These are phyloP conservation scores for Syndactyla subalaris DNA, from an alignment of 2,797 vertebrate genomes.

Conservation along the genomic window DNA sequence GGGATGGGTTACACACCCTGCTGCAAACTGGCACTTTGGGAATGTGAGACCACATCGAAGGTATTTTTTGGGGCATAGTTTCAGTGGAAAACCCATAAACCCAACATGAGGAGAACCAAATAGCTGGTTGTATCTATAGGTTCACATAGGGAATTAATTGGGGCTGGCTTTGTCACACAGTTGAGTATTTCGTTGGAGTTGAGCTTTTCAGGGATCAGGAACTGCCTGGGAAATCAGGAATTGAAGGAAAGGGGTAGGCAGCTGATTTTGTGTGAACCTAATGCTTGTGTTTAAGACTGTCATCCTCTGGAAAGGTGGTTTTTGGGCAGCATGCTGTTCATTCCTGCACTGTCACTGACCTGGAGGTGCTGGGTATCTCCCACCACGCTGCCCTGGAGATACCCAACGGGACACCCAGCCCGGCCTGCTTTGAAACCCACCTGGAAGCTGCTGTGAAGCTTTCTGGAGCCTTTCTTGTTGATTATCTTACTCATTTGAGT, in stretches of 20 bases:
- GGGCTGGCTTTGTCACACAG: neutral
- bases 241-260: neutral
- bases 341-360: neutral
- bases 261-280: neutral
- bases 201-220: neutral
- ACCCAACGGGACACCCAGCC: neutral
- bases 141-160: neutral
- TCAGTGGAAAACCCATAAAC: neutral
- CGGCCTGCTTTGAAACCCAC: constrained; percentile 39
- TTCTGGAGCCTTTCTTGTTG: neutral
- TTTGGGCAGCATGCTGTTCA: neutral
- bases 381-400: neutral
- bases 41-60: neutral
- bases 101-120: neutral
- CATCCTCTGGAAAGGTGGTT: neutral
- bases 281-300: neutral
- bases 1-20: neutral
- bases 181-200: neutral
- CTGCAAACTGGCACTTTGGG: neutral
- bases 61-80: neutral
- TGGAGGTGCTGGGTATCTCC: neutral
- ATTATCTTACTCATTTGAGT: neutral
- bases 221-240: neutral
- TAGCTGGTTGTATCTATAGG: neutral
- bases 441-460: neutral